Base-by-base conservation (phyloP, 2,113 vertebrate genomes). In the Willisornis vidua region DNA sequence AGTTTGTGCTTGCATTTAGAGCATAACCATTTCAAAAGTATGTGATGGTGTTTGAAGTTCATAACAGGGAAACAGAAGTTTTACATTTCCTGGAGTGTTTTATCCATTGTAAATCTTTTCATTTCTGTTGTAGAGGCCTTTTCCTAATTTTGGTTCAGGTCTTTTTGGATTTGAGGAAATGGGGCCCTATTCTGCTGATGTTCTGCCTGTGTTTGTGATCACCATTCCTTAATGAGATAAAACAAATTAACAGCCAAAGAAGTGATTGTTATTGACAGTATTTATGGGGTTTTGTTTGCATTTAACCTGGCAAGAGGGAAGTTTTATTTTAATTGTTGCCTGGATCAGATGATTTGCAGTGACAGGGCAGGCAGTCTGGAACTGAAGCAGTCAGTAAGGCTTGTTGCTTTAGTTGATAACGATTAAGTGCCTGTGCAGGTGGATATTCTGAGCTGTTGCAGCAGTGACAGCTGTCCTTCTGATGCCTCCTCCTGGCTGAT, bases 401-500 rank as follows among this genome's bases (percentile, higher is more conserved):
- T 73, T 41, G 62, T 58, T 93, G 66, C 71, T 81, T n/a, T 65
- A 57, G 45, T 61, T 92, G 63, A 14, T 90, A 80, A 37, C 20
- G 88, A 83, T 79, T 49, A 93, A 62, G 62, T 76, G 75, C 7
- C 70, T 90, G 80, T 92, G 66, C 89, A 94, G 80, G 43, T 85
- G 13, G 63, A 66, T 63, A 11, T 51, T 94, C 90, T 92, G 94
- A 92, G 37, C 25, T 49, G 33, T 39, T 75, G 61, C 39, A 55
- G 95, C 89, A 89, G 61, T 95, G 96, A 94, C 96, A 96, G 94
- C 93, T 97, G 96, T 96, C 95, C 52, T 68, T 52, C 33, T 65
- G 84, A 94, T 96, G 84, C 91, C 91, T 95, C 35, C 91, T 92
- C 37, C 28, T 18, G 63, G 82, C 37, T 95, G 96, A 94, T 93